Conservation (phyloP, 2,113 vertebrate species). For the Narcine bancroftii region DNA sequence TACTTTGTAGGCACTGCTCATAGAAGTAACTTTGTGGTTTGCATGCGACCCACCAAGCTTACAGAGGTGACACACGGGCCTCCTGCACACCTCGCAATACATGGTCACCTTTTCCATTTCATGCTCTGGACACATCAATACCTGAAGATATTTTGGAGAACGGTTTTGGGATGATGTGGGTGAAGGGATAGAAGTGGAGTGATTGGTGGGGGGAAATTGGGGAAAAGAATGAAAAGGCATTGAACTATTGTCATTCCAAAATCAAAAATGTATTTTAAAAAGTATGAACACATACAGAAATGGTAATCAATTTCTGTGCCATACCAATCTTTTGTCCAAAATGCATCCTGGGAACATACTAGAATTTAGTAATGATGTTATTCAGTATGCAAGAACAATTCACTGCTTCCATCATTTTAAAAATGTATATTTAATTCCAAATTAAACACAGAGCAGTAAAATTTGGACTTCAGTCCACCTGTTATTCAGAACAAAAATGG, state of each 20-base stretch:
- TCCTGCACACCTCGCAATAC: constrained; percentile 91
- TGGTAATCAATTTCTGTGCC: neutral
- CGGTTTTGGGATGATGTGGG: too few species aligned
- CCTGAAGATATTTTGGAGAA: constrained; percentile 49
- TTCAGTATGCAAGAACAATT: neutral
- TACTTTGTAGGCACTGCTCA: constrained; percentile 92
- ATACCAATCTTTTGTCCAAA: neutral
- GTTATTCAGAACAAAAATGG: neutral
- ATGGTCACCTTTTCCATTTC: constrained; percentile 96
- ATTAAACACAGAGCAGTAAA: neutral
- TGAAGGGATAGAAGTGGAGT: too few species aligned
- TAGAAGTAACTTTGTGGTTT: constrained; percentile 86
- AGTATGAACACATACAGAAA: neutral
- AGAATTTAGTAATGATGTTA: neutral
- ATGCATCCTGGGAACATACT: neutral
- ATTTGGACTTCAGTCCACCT: neutral
- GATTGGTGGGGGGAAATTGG: neutral
- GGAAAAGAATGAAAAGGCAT: neutral
- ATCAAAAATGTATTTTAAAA: neutral
- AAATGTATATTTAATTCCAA: neutral
- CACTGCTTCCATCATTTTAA: neutral
- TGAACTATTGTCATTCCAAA: neutral
- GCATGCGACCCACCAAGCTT: constrained; percentile 84
- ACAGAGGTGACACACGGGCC: constrained; percentile 94
- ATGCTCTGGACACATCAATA: constrained; percentile 96